Evolutionary conservation across 2,888 invertebrate species (phyloP).

Genomic region (Drosophila paracracens): DNA sequence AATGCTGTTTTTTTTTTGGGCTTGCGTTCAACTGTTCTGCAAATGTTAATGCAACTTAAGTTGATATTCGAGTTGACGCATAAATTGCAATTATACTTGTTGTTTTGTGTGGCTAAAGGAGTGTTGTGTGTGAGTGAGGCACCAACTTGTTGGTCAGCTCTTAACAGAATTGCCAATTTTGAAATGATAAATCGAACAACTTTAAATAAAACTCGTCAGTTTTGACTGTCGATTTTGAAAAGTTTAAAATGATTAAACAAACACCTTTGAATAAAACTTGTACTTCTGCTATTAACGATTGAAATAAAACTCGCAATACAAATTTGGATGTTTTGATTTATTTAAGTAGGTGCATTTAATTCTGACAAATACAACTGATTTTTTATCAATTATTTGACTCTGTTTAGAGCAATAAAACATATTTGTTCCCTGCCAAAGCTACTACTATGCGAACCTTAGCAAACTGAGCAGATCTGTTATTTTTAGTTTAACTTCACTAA

Average conservation of each 20-base stretch:
- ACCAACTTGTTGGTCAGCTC: conserved; percentile 5
- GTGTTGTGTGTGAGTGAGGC: neutral
- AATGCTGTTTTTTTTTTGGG: conserved; percentile 2
- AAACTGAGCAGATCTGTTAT: neutral
- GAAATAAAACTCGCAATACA: neutral
- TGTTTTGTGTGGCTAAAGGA: neutral
- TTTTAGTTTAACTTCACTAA: neutral
- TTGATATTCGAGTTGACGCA: conserved; percentile 25
- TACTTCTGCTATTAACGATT: neutral
- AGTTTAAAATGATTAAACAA: conserved; percentile 1
- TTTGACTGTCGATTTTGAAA: neutral
- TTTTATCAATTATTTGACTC: too few species aligned
- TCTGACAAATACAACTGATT: neutral
- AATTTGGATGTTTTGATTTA: neutral
- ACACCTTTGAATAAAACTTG: conserved; percentile 1
- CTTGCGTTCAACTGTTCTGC: conserved; percentile 1
- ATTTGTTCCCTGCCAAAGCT: neutral
- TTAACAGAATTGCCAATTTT: neutral
- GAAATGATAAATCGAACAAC: conserved; percentile 10
- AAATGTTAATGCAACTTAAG: conserved; percentile 31
- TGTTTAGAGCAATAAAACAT: neutral
- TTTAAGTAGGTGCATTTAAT: neutral
- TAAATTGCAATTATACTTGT: conserved; percentile 45
- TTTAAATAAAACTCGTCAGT: neutral
- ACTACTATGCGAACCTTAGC: neutral